Conservation (phyloP, 2,797 vertebrate species). For the Nyctibius grandis region DNA sequence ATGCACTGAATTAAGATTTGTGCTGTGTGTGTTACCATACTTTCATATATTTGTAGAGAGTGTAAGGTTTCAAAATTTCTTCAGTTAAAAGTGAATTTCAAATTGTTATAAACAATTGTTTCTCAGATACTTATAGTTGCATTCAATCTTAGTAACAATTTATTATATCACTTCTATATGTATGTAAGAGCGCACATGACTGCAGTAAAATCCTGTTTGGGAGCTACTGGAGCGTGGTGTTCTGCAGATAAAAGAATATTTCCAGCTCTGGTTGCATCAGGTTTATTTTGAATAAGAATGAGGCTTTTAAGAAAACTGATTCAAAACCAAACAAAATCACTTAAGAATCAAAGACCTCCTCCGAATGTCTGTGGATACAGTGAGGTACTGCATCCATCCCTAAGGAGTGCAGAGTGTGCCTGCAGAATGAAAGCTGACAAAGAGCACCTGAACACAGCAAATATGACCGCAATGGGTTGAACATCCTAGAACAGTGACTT, state of each 20-base stretch:
- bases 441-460: not conserved
- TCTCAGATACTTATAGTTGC: not conserved
- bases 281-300: not conserved
- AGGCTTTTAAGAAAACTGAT: not conserved
- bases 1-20: not conserved
- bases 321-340: not conserved
- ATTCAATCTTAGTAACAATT: not conserved
- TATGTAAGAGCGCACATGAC: not conserved
- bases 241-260: not conserved
- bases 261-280: not conserved
- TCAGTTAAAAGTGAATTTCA: not conserved
- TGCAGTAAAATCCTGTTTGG: not conserved
- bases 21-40: not conserved
- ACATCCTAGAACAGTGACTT: not conserved
- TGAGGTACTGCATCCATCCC: not conserved
- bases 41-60: not conserved
- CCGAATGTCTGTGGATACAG: not conserved
- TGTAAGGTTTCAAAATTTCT: not conserved
- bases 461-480: not conserved
- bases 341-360: not conserved
- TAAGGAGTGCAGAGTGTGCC: not conserved
- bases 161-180: not conserved
- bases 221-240: not conserved
- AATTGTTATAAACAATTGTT: not conserved
- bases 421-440: not conserved